Conservation (phyloP, 1,140 invertebrate genomes). For the Drosophila ohnishii region DNA sequence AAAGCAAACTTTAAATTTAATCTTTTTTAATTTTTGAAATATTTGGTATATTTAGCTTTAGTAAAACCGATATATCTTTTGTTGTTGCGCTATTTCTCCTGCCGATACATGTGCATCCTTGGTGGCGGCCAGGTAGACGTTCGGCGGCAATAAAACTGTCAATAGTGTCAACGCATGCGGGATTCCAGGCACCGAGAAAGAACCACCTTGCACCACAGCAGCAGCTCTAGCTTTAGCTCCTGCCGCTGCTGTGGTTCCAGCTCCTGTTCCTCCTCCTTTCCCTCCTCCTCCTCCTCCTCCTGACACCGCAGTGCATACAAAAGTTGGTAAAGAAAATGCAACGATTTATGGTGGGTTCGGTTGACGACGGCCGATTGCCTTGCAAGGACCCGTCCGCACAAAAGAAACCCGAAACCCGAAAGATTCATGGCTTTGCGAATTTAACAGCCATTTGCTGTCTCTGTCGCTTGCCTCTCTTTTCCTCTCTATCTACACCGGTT, state of each 20-base stretch:
- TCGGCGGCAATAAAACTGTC: constrained; percentile 58
- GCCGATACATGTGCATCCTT: constrained; percentile 6
- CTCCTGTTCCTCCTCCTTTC: not conserved
- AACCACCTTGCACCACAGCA: not conserved
- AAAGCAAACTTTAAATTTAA: not conserved
- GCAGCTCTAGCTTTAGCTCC: not conserved
- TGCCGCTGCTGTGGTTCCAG: not conserved
- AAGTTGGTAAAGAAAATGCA: constrained; percentile 53
- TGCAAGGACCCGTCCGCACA: constrained; percentile 42
- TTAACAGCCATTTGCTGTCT: constrained; percentile 47
- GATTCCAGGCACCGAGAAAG: constrained; percentile 2
- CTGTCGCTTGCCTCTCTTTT: not conserved
- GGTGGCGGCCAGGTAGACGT: constrained; percentile 41
- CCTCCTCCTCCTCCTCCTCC: not conserved
- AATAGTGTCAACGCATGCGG: constrained; percentile 49
- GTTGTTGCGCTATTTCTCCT: not conserved
- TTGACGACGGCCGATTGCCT: constrained; percentile 43
- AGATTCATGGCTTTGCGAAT: constrained; percentile 56
- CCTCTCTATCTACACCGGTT: not conserved
- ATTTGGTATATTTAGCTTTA: not conserved
- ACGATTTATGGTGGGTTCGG: constrained; percentile 54
- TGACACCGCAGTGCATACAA: constrained; percentile 24
- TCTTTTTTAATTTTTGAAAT: not conserved
- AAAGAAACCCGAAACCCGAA: constrained; percentile 34
- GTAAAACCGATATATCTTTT: not conserved